These are phyloP conservation scores for Netta rufina DNA, from an alignment of 2,797 vertebrate genomes.

Conservation along the genomic window DNA sequence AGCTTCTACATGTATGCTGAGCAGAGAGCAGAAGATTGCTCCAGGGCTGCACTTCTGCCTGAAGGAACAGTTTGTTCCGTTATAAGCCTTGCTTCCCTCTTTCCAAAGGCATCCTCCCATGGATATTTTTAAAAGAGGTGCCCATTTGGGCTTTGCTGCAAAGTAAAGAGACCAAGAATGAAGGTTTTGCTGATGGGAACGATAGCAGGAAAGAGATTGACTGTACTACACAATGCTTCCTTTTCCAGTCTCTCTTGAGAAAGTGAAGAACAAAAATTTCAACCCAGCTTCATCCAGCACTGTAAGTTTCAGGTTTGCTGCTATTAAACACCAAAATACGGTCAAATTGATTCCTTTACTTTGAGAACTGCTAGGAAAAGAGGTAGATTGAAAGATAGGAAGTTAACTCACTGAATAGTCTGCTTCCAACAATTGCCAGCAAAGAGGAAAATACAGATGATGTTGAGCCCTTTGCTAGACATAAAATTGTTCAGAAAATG, in stretches of 20 bases:
- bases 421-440: neutral
- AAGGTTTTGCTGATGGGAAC: neutral
- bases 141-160: neutral
- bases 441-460: neutral
- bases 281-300: slow-evolving; percentile 23
- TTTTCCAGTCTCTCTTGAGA: slow-evolving; percentile 11
- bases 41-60: rapidly evolving
- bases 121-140: neutral
- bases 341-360: slow-evolving; percentile 8
- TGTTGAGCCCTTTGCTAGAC: neutral
- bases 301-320: slow-evolving; percentile 34
- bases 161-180: neutral
- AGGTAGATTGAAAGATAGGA: neutral
- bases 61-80: rapidly evolving
- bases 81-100: neutral
- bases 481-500: neutral
- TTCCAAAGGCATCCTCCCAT: neutral
- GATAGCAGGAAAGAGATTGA: neutral
- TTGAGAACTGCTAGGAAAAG: neutral
- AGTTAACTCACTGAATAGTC: neutral
- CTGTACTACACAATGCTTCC: neutral
- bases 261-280: slow-evolving; percentile 27
- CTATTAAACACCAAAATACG: slow-evolving; percentile 27
- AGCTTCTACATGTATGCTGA: rapidly evolving
- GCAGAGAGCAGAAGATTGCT: neutral